These are phyloP conservation scores for Andrena dorsata DNA, from an alignment of 2,888 invertebrate genomes.

Conservation along the genomic window DNA sequence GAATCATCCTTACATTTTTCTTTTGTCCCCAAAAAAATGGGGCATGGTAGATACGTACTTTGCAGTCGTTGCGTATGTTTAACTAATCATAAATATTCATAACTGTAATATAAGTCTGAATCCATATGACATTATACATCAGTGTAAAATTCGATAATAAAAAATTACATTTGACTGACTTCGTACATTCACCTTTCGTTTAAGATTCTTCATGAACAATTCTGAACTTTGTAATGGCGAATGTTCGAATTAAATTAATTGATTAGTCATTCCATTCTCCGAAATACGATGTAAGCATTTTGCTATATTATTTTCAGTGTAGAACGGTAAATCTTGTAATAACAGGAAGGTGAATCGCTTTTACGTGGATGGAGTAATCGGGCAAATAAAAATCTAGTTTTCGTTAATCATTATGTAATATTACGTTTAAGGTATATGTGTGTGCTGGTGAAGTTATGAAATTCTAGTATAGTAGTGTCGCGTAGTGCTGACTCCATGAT, in stretches of 20 bases:
- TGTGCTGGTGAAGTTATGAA: slow-evolving; percentile 50
- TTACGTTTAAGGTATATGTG: slow-evolving; percentile 17
- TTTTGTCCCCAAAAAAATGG: neutral
- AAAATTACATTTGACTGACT: neutral
- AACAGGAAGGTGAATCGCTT: neutral
- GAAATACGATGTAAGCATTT: neutral
- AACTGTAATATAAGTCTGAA: neutral
- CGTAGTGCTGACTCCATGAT: slow-evolving; percentile 47
- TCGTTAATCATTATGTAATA: slow-evolving; percentile 1
- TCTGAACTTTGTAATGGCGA: neutral
- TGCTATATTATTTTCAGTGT: neutral
- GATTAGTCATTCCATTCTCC: neutral
- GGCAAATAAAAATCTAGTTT: slow-evolving; percentile 1
- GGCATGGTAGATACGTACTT: neutral
- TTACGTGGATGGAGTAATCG: no score
- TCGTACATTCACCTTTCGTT: neutral
- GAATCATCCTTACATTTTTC: slow-evolving; percentile 29
- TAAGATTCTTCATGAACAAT: neutral
- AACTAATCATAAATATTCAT: neutral
- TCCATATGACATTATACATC: neutral
- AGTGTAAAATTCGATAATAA: slow-evolving; percentile 7
- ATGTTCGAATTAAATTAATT: neutral
- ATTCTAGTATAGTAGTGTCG: slow-evolving; percentile 23
- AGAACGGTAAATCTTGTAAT: neutral
- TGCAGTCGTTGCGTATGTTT: neutral